Evolutionary conservation across 2,113 vertebrate genomes (phyloP).

Genomic region (Pseudorasbora parva): DNA sequence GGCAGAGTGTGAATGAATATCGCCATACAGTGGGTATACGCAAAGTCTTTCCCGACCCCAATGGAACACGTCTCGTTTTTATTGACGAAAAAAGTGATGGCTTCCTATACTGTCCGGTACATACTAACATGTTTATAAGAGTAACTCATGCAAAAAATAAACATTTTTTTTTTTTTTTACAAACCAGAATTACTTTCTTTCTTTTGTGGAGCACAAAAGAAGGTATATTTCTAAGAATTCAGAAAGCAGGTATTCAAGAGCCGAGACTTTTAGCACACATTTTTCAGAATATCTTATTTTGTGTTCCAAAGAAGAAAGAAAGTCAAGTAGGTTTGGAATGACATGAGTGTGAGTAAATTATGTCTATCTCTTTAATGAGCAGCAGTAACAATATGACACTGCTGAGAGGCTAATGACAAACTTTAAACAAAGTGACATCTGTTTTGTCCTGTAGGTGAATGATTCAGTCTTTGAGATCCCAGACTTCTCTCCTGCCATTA

Average conservation of each 20-base stretch:
- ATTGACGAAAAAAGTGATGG: conserved; percentile 94
- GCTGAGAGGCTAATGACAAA: neutral
- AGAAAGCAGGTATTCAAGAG: no score
- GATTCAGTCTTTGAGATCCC: conserved; percentile 87
- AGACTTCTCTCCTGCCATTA: conserved; percentile 91
- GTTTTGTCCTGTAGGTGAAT: conserved; percentile 75
- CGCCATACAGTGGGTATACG: conserved; percentile 87
- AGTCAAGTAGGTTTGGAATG: neutral
- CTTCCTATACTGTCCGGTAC: conserved; percentile 89
- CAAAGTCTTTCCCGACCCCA: conserved; percentile 92
- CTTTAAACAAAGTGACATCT: neutral
- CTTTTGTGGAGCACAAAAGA: neutral
- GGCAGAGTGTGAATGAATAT: conserved; percentile 89
- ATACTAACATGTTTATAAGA: neutral
- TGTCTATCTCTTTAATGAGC: neutral
- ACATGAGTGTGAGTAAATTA: neutral
- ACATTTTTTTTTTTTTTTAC: no score
- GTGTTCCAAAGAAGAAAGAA: neutral
- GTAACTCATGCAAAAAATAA: neutral
- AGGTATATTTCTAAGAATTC: neutral
- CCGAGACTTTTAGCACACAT: neutral
- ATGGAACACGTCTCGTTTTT: conserved; percentile 87
- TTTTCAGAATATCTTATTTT: neutral
- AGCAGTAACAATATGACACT: neutral
- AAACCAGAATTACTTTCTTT: neutral